These are phyloP conservation scores for Zaprionus camerounensis DNA, from an alignment of 1,140 invertebrate species.

Conservation along the genomic window DNA sequence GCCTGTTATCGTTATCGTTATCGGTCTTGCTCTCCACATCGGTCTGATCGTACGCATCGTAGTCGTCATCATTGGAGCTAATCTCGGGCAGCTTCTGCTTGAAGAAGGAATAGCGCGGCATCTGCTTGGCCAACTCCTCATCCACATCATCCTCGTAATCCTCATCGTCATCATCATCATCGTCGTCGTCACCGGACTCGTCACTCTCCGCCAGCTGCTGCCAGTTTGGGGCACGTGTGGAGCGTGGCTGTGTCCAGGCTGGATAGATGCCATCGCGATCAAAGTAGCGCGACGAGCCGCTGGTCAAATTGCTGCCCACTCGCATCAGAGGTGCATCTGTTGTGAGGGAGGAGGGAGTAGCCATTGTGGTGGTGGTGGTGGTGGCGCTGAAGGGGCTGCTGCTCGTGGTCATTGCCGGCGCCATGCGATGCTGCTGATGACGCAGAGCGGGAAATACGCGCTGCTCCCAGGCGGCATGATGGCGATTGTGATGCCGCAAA, in stretches of 20 bases:
- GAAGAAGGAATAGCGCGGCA: conserved; percentile 70
- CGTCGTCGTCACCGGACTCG: conserved; percentile 38
- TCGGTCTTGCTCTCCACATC: conserved; percentile 17
- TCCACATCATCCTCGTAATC: conserved; percentile 57
- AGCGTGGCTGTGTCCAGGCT: conserved; percentile 55
- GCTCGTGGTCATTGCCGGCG: conserved; percentile 4
- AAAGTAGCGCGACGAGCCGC: conserved; percentile 50
- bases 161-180: conserved; percentile 30
- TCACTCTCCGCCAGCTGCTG: conserved; percentile 46
- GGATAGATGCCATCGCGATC: conserved; percentile 66
- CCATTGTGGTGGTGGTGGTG: conserved; percentile 10
- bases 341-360: not conserved
- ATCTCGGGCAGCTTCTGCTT: conserved; percentile 50
- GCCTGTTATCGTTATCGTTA: conserved; percentile 38
- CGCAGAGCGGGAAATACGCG: conserved; percentile 58
- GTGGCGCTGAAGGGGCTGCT: conserved; percentile 30
- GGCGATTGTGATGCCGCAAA: conserved; percentile 71
- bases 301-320: conserved; percentile 17
- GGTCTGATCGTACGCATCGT: conserved; percentile 43
- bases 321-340: conserved; percentile 36
- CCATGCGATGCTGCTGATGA: conserved; percentile 49
- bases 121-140: conserved; percentile 56
- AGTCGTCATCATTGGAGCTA: conserved; percentile 41
- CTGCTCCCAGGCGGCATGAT: conserved; percentile 68
- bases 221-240: conserved; percentile 69